Conservation (phyloP, 2,888 invertebrate species). For the Ophion obscuratus region DNA sequence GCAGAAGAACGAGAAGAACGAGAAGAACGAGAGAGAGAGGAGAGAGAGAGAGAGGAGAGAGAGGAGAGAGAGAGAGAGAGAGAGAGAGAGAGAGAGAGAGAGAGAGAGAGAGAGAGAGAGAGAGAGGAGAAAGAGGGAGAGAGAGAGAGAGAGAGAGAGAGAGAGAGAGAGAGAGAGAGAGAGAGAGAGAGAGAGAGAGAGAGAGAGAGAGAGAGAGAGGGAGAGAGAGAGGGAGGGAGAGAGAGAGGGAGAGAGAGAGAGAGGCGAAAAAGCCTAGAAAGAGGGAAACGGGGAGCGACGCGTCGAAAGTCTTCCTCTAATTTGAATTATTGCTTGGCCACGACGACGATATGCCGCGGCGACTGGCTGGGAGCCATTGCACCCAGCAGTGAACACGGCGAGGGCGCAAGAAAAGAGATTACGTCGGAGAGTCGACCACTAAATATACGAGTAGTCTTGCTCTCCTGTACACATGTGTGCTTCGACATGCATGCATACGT, state of each 20-base stretch:
- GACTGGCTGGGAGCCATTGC: slow-evolving; percentile 62
- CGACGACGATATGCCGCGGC: slow-evolving; percentile 63
- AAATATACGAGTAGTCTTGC: slow-evolving; percentile 4
- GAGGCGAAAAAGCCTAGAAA: slow-evolving; percentile 28
- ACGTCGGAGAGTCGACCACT: slow-evolving; percentile 60
- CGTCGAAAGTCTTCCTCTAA: slow-evolving; percentile 63
- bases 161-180: slow-evolving; percentile 28
- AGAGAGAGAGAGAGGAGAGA: slow-evolving; percentile 13
- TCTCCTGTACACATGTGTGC: neutral
- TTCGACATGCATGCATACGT: neutral
- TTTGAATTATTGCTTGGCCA: slow-evolving; percentile 69
- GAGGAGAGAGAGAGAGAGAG: slow-evolving; percentile 27
- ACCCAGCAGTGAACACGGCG: slow-evolving; percentile 35
- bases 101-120: slow-evolving; percentile 26
- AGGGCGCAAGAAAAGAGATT: slow-evolving; percentile 69
- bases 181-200: slow-evolving; percentile 9
- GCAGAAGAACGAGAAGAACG: neutral
- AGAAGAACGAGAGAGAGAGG: too few species aligned
- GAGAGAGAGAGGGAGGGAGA: slow-evolving; percentile 13
- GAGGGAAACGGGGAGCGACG: slow-evolving; percentile 45
- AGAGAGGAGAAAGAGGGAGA: slow-evolving; percentile 17
- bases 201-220: slow-evolving; percentile 25
- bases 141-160: slow-evolving; percentile 17
- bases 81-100: slow-evolving; percentile 15
- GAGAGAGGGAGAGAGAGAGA: slow-evolving; percentile 32